These are phyloP conservation scores for Troides aeacus DNA, from an alignment of 2,888 invertebrate genomes.

Conservation along the genomic window DNA sequence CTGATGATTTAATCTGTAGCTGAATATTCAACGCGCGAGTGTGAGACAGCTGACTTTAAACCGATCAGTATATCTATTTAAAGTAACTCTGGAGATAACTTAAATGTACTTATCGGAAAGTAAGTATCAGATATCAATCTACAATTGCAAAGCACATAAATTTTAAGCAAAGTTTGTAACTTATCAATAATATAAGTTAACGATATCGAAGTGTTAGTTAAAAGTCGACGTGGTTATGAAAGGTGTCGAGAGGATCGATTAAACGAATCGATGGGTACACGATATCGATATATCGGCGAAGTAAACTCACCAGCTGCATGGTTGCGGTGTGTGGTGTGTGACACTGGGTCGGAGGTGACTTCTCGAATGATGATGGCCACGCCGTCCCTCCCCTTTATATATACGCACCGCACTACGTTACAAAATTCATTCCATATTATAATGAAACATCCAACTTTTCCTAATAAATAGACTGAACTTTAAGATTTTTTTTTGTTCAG, in stretches of 20 bases:
- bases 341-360: conserved; percentile 62
- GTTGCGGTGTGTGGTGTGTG: conserved; percentile 41
- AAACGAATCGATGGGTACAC: conserved; percentile 18
- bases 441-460: conserved; percentile 58
- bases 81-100: too few relatives aligned
- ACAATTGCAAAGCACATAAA: too few relatives aligned
- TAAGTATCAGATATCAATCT: too few relatives aligned
- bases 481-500: conserved; percentile 41
- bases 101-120: too few relatives aligned
- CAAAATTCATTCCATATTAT: conserved; percentile 68
- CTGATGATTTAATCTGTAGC: too few relatives aligned
- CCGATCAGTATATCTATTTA: too few relatives aligned
- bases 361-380: conserved; percentile 56
- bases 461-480: conserved; percentile 57
- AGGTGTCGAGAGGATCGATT: conserved; percentile 6
- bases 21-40: too few relatives aligned
- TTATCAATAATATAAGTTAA: too few relatives aligned
- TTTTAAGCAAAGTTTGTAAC: too few relatives aligned
- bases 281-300: conserved; percentile 31
- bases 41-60: too few relatives aligned
- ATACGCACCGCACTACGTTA: conserved; percentile 52
- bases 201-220: too few relatives aligned
- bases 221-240: too few relatives aligned
- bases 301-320: conserved; percentile 71
- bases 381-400: conserved; percentile 55